phyloP scores from a whole-genome alignment of 2,888 invertebrate genomes.

The Cynaeus angustus region DNA sequence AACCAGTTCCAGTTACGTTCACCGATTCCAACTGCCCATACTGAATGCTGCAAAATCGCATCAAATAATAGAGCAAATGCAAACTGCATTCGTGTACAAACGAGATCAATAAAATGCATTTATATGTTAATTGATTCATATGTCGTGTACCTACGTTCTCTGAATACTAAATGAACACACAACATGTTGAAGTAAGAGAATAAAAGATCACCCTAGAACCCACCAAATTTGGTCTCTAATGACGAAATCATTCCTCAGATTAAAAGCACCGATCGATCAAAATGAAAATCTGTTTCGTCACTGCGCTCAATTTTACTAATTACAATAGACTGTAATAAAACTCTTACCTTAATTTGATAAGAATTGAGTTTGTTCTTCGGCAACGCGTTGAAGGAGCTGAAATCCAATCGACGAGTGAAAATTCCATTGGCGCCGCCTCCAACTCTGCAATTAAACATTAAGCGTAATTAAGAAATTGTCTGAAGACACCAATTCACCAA shows the following conservation, averaged over 20 bases:
- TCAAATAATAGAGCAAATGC: constrained; percentile 16
- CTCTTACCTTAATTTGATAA: constrained; percentile 97
- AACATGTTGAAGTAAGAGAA: too few relatives aligned
- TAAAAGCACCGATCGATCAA: too few relatives aligned
- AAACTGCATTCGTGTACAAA: constrained; percentile 28
- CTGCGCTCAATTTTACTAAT: constrained; percentile 22
- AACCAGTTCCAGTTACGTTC: constrained; percentile 32
- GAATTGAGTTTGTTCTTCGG: constrained; percentile 98
- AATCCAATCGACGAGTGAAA: constrained; percentile 94
- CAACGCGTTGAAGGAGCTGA: constrained; percentile 94
- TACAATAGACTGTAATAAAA: constrained; percentile 25
- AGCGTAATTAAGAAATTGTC: constrained; percentile 35
- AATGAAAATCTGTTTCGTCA: too few relatives aligned
- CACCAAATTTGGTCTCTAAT: too few relatives aligned
- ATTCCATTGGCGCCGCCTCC: constrained; percentile 93
- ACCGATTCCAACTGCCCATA: constrained; percentile 15
- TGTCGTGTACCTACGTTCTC: constrained; percentile 19
- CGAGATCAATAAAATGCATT: constrained; percentile 39
- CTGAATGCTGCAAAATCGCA: constrained; percentile 26
- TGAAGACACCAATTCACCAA: background rate
- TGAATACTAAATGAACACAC: constrained; percentile 14
- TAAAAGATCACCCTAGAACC: too few relatives aligned
- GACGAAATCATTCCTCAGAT: too few relatives aligned
- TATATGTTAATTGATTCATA: constrained; percentile 45
- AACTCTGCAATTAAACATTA: constrained; percentile 77